Evolutionary conservation across 2,888 invertebrate genomes (phyloP), one percentile per base, ranked within the genome.

Genomic region (Eueremaeus valkanovi): DNA sequence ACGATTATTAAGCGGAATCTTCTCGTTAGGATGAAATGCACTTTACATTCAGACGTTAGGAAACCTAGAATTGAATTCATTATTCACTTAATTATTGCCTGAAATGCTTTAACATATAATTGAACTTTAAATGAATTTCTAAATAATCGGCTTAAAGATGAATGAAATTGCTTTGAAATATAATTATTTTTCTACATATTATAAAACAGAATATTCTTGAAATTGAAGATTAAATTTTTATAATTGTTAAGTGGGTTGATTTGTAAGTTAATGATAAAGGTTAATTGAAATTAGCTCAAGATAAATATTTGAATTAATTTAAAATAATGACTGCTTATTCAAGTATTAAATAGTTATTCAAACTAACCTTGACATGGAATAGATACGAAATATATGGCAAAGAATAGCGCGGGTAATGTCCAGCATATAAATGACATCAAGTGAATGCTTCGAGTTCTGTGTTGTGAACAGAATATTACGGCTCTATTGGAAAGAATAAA

Each of bases 1-100:
- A 87, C 85, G 79, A 86, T 86, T 40, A 85, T 83, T 63, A 85
- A 80, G 51, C 88, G 84, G 80, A 87, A 88, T 63, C 83, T 82
- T 21, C 83, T 82, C 27, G 83, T 82, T 3, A 78, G 76, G 31
- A 86, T 80, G 79, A 86, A 86, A 13, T 79, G 73, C 42, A 77
- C 76, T 31, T 73, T 58, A 75, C 81, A 81, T 16, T 77, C 74
- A 0, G 72, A 16, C 9, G 79, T 78, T 49, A 73, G 76, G 40
- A 80, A 79, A 8, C 79, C 73, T 80, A 85, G 78, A 49, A 49
- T 13, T n/a, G 3, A 49, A 49, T 49, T 49, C 6, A 13, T 49
- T 49, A 18, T 40, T 40, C 40, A 5, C 40, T 9, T 40, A 5
- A 40, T 9, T 9, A 40, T 16, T 18, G 45, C 3, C 45, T 45